A percentile compares a stretch with the other conserved stretches of the same genome.
phyloP scores from a whole-genome alignment of 2,113 vertebrate species.

The Lathamus discolor region DNA sequence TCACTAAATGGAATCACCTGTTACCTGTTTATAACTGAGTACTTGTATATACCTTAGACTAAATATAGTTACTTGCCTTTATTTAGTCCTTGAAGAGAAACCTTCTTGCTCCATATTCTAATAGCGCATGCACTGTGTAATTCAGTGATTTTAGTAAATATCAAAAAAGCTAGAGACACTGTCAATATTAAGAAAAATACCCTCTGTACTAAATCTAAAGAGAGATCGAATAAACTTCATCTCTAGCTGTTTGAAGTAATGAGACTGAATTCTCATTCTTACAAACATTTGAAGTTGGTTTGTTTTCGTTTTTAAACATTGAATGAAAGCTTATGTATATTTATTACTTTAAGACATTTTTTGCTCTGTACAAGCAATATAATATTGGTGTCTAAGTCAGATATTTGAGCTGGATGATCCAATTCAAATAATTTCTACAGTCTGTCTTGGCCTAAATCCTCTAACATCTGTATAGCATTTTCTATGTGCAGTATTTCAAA shows the following conservation, averaged over 20 bases:
- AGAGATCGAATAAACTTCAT: neutral
- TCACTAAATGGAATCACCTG: neutral
- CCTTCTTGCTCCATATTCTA: neutral
- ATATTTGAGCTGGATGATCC: neutral
- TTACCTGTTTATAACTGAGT: neutral
- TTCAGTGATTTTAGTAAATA: neutral
- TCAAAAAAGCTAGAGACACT: neutral
- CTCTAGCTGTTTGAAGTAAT: neutral
- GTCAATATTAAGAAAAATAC: neutral
- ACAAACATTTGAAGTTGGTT: neutral
- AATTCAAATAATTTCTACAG: neutral
- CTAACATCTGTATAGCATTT: constrained; percentile 15
- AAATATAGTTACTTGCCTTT: neutral
- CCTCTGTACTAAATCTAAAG: neutral
- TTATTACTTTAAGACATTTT: neutral
- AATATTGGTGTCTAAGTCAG: neutral
- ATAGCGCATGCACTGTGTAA: neutral
- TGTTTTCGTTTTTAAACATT: neutral
- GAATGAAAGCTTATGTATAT: neutral
- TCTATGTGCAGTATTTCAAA: neutral
- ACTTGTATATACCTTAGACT: neutral
- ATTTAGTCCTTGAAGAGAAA: neutral
- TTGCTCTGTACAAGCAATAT: neutral
- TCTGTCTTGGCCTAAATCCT: neutral
- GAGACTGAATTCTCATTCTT: neutral